Conservation (phyloP, 2,113 vertebrate species). For the Lipophrys pholis region DNA sequence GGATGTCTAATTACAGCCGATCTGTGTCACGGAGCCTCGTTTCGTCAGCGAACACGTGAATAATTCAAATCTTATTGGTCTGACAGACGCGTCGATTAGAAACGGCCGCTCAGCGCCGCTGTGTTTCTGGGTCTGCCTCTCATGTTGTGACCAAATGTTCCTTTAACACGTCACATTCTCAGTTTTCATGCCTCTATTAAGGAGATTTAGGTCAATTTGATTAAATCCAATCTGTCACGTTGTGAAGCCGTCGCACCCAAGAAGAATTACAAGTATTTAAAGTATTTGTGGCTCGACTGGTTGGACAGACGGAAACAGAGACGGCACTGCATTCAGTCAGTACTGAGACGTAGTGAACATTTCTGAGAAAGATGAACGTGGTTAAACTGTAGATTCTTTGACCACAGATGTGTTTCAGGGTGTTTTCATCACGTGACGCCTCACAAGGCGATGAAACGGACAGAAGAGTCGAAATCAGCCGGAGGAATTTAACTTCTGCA, state of each 20-base stretch:
- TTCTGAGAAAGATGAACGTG: no score
- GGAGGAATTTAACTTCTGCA: no score
- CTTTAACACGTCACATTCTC: neutral
- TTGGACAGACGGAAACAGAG: no score
- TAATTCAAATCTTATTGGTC: constrained; percentile 10
- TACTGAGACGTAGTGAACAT: no score
- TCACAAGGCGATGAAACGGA: no score
- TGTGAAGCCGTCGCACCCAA: neutral
- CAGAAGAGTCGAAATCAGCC: no score
- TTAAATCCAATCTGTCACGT: neutral
- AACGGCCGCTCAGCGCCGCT: no score
- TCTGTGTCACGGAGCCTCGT: neutral
- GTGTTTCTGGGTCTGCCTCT: no score
- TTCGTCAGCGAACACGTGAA: neutral
- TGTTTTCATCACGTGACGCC: no score
- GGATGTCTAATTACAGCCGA: constrained; percentile 3
- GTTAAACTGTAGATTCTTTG: no score
- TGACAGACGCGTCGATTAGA: neutral
- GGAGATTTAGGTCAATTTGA: neutral
- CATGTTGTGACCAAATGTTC: constrained; percentile 2
- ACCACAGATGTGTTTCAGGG: no score
- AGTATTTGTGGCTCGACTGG: neutral
- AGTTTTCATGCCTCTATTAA: neutral
- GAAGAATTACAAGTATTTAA: neutral
- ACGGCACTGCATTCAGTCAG: no score